These are phyloP conservation scores for Andrena cerasifolii DNA, from an alignment of 1,140 invertebrate species.

Conservation along the genomic window DNA sequence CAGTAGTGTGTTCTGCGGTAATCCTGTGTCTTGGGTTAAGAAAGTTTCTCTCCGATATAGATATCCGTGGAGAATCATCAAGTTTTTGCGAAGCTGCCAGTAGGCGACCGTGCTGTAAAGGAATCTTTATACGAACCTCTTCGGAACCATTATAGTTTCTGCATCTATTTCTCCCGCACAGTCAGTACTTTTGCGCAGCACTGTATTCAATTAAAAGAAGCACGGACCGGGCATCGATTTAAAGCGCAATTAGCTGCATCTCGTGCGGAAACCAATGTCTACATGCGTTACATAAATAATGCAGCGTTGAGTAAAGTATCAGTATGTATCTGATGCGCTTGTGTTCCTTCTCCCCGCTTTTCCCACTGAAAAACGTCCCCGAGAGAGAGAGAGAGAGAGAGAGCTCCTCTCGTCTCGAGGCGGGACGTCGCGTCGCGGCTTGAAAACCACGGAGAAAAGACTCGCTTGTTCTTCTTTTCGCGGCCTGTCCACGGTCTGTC, in stretches of 20 bases:
- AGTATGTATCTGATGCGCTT: conserved; percentile 27
- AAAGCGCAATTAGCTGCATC: background rate
- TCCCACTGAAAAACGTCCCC: background rate
- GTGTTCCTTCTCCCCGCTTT: background rate
- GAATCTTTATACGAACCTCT: too few species aligned
- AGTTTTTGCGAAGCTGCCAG: too few species aligned
- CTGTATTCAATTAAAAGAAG: background rate
- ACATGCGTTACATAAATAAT: background rate
- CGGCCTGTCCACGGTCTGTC: background rate
- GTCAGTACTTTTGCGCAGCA: background rate
- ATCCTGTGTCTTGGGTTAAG: too few species aligned
- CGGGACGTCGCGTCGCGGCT: background rate
- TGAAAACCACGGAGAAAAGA: background rate
- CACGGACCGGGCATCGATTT: background rate
- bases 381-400: too few species aligned
- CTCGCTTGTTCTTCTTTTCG: background rate
- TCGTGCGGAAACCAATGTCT: background rate
- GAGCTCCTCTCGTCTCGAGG: background rate
- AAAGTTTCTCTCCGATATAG: too few species aligned
- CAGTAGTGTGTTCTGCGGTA: too few species aligned
- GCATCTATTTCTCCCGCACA: background rate
- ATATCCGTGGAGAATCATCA: too few species aligned
- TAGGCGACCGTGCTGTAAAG: too few species aligned
- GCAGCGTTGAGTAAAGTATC: background rate
- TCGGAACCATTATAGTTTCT: too few species aligned